Evolutionary conservation across 2,888 invertebrate species (phyloP), one percentile per base, ranked within the genome.

Genomic region (Acanthosoma haemorrhoidale): DNA sequence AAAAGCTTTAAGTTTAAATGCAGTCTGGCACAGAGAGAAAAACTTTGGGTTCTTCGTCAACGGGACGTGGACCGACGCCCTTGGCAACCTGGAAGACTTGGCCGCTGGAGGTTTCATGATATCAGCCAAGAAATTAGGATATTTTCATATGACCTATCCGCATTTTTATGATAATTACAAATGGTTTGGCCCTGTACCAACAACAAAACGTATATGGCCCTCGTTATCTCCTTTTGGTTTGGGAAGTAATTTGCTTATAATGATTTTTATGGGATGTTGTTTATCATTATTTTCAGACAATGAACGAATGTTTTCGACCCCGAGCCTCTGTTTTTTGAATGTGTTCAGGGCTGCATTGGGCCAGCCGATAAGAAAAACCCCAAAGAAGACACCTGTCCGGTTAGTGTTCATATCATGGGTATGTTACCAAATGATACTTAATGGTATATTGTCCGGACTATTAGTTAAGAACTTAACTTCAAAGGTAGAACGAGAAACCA

Each of bases 371-470:
- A 13, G 57, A 1, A 67, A 34, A 67, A 67, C 67, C 13, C 67
- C 67, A 43, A 67, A 67, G 51, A 51, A 1, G 16, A 34, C 21
- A 3, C 25, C 36, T 6, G 31, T 67, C n/a, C 51, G 67, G 15
- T 32, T 67, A 57, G 13, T 67, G 13, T 67, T 67, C 13, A 67
- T 67, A 15, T 67, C 57, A 0, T 67, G 67, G 67, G 25, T 51
- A 32, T 29, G 41, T 16, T 67, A 38, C 51, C 43, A 67, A n/a
- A 67, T 67, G 57, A 15, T 43, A 32, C 32, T 51, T 6, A 38
- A 43, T 16, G 32, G 18, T 4, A 16, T 67, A n/a, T 43, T 29
- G 32, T 67, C 67, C 1, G 67, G 67, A 1, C 15, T 2, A 3
- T 34, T 67, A 34, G 8, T 39, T 13, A 11, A 34, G 25, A 43